Evolutionary conservation across 2,797 vertebrate genomes (phyloP).

Genomic region (Ceryle rudis): DNA sequence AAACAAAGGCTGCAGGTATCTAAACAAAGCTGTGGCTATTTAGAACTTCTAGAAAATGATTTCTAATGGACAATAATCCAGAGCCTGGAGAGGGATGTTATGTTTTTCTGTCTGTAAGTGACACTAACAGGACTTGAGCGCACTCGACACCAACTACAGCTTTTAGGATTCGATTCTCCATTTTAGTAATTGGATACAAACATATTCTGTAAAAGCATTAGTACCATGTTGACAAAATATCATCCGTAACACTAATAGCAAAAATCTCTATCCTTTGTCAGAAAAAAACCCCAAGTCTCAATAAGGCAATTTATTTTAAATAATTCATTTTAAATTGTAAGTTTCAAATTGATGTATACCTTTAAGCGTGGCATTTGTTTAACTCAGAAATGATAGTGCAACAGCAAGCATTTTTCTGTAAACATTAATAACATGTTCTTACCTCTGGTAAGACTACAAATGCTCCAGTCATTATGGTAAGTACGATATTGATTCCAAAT

Average conservation of each 20-base stretch:
- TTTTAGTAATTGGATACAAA: background rate
- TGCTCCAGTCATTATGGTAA: constrained; percentile 94
- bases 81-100: background rate
- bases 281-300: background rate
- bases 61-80: background rate
- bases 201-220: constrained; percentile 1
- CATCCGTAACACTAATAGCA: background rate
- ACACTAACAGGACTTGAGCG: background rate
- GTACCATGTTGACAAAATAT: background rate
- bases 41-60: background rate
- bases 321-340: background rate
- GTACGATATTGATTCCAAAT: constrained; percentile 96
- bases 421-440: constrained; percentile 15
- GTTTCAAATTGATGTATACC: background rate
- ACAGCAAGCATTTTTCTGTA: background rate
- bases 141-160: background rate
- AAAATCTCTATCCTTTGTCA: background rate
- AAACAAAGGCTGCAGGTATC: background rate
- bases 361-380: background rate
- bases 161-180: background rate
- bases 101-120: background rate
- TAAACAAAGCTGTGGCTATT: background rate
- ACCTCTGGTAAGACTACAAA: constrained; percentile 98
- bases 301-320: background rate
- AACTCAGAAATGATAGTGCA: background rate